Evolutionary conservation across 2,113 vertebrate genomes (phyloP), one percentile per base, ranked within the genome.

Genomic region (Boleophthalmus pectinirostris): DNA sequence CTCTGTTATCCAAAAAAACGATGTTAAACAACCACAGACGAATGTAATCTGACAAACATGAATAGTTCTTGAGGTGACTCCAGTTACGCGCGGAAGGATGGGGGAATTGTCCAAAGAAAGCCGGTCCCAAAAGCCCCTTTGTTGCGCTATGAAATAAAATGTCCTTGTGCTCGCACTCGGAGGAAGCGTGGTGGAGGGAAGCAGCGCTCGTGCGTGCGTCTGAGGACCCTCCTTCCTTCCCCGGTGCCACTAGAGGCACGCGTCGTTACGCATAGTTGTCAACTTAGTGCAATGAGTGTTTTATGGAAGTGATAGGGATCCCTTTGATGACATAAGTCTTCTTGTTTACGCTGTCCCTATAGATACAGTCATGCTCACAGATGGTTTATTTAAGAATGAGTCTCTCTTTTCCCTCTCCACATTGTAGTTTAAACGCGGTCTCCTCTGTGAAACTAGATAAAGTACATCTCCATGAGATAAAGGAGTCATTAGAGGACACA

Each of bases 161-260:
- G 63, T 53, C 69, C 47, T 13, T 78, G 74, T 64, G 61, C 61
- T 78, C 56, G 78, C 49, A 76, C 70, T 46, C 72, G 81, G 66
- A 51, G 63, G 68, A 72, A 78, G 84, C 49, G 72, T n/a, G 76
- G 76, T 47, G 84, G 73, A 60, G 71, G 49, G n/a, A 70, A 84
- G 80, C 80, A 21, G 80, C 14, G 75, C 80, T 51, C 79, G 81
- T 79, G 80, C 81, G 85, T 87, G 87, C 83, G 85, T 82, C 76
- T 87, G 87, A 82, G 78, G 79, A 90, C 43, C 78, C 74, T 85
- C 79, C 76, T 86, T 89, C 79, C 61, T 64, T 64, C 65, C 68
- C 64, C 80, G 76, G 85, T 85, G 81, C 88, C 87, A 89, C 85
- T 85, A 87, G 85, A 90, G 88, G 89, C 85, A 85, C 87, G 88